These are phyloP conservation scores for Alcedo quadribrachys DNA, from an alignment of 2,797 vertebrate genomes.

Conservation along the genomic window DNA sequence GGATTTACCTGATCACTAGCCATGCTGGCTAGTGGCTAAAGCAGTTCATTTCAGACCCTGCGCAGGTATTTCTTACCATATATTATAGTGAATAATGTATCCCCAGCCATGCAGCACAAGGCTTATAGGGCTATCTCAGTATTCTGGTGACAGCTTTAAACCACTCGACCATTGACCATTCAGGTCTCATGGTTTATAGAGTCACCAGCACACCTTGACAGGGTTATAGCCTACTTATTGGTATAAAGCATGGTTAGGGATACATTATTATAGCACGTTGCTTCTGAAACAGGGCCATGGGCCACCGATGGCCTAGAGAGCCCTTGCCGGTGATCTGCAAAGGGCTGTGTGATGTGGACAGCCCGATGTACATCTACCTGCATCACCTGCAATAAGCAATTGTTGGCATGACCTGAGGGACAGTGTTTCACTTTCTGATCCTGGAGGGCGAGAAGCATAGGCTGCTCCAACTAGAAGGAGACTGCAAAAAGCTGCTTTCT, in stretches of 20 bases:
- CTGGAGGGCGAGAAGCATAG: neutral
- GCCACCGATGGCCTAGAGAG: slow-evolving; percentile 32
- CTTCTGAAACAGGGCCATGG: slow-evolving; percentile 46
- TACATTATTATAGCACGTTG: slow-evolving; percentile 71
- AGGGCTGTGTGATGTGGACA: neutral
- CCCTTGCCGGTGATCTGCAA: slow-evolving; percentile 47
- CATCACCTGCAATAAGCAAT: neutral
- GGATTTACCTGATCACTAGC: slow-evolving; percentile 63
- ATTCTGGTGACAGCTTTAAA: slow-evolving; percentile 76
- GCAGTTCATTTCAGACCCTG: slow-evolving; percentile 69
- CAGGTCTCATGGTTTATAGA: slow-evolving; percentile 76
- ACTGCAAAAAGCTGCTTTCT: neutral
- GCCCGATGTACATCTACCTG: neutral
- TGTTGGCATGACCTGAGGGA: neutral
- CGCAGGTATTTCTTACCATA: slow-evolving; percentile 70
- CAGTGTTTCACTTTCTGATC: neutral
- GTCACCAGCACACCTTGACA: slow-evolving; percentile 76
- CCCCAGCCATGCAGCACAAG: slow-evolving; percentile 72
- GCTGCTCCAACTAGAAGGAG: neutral
- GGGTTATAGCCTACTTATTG: slow-evolving; percentile 74
- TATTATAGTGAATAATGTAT: slow-evolving; percentile 75
- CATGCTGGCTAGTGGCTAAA: slow-evolving; percentile 73
- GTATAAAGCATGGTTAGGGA: slow-evolving; percentile 76
- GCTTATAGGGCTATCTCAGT: slow-evolving; percentile 75
- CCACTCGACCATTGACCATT: slow-evolving; percentile 76